Evolutionary conservation across 2,113 vertebrate genomes (phyloP), one percentile per base, ranked within the genome.

Genomic region (Psammodynastes pulverulentus): DNA sequence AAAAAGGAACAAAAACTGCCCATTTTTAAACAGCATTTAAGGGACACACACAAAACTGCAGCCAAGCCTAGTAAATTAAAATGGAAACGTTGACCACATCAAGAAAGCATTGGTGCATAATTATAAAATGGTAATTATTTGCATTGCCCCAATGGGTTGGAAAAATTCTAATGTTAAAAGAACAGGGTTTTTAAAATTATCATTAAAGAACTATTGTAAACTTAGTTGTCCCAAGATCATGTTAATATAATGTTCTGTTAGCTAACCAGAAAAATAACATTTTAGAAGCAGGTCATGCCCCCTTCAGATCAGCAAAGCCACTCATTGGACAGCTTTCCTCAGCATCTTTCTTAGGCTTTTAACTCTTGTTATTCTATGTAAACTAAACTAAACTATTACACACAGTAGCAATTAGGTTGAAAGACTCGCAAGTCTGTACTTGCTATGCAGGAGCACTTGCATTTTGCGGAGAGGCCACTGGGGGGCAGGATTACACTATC

Each of bases 401-500:
- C 39, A 45, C n/a, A 21, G 79, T n/a, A n/a, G 12, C 29, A 34
- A 17, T 34, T n/a, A 34, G 13, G 29, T 15, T 4, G 29, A n/a
- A 67, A 67, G 62, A 29, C 29, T 67, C 15, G 12, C 29, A 67
- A n/a, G n/a, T 34, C 62, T 34, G 29, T n/a, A 34, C 62, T 72
- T 72, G 62, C n/a, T 34, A n/a, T n/a, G n/a, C n/a, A n/a, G 0
- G 5, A 48, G 51, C 43, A 56, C 21, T 0, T 90, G 12, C 5
- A 9, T 0, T 48, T 5, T 0, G 3, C 0, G 0, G 0, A 39
- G 72, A 54, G 90, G 87, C 92, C 96, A 9, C 46, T 91, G 94
- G 96, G 94, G 95, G 95, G 96, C 94, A 93, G 95, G 91, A 91
- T 52, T 93, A 1, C 0, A 24, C 90, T 52, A 26, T 26, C 39